A percentile compares a stretch with the other conserved stretches of the same genome.
Conservation (phyloP, 2,888 invertebrate genomes). For the Trichopoda pennipes region DNA sequence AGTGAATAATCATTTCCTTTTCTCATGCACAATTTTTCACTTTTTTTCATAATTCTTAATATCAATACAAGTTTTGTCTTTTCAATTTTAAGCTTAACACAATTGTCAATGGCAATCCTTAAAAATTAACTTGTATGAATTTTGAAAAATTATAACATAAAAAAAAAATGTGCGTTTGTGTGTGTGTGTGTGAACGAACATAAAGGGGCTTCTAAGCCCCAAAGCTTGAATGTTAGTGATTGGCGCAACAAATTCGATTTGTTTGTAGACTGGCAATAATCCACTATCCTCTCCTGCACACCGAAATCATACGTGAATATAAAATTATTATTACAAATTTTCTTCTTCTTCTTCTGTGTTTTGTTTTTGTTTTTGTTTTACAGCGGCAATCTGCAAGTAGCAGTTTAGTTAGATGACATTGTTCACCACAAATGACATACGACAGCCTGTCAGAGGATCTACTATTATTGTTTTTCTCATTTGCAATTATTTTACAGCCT, state of each 20-base stretch:
- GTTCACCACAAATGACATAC: conserved; percentile 65
- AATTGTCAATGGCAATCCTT: too few species aligned
- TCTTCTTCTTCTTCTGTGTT: neutral
- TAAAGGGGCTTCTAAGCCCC: conserved; percentile 28
- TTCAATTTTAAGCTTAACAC: too few species aligned
- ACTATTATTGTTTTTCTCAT: conserved; percentile 66
- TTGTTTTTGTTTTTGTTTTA: neutral
- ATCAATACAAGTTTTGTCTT: too few species aligned
- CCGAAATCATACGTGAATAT: conserved; percentile 28
- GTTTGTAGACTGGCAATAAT: conserved; percentile 61
- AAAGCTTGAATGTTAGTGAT: conserved; percentile 64
- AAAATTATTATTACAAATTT: conserved; percentile 9
- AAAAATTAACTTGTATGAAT: conserved; percentile 5
- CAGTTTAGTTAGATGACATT: conserved; percentile 64
- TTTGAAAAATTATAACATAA: conserved; percentile 11
- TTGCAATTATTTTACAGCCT: conserved; percentile 67
- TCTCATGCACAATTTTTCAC: too few species aligned
- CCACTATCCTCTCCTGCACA: conserved; percentile 35
- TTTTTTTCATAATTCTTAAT: too few species aligned
- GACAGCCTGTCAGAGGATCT: conserved; percentile 69
- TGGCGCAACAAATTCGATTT: conserved; percentile 68
- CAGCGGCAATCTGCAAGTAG: conserved; percentile 23
- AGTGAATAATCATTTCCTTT: too few species aligned
- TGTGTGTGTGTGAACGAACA: neutral
- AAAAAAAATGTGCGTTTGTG: neutral